Base-by-base conservation (phyloP, 1,140 invertebrate genomes). In the Andrena cerasifolii region DNA sequence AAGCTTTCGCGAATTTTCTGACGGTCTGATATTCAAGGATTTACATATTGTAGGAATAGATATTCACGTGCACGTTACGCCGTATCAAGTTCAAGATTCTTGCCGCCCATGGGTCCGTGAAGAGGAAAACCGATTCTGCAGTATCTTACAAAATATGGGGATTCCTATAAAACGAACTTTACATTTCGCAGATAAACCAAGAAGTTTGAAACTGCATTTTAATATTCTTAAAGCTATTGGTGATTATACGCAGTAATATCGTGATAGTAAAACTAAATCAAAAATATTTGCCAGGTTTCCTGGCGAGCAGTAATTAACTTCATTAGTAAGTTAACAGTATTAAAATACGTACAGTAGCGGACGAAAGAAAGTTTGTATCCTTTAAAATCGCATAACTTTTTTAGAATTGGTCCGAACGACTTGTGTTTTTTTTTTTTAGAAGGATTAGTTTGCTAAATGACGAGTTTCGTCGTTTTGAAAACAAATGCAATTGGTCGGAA, bases 71-170 rank as follows among this genome's bases (percentile, higher is more conserved):
- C 96, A 97, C 91, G 96, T 98, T 12, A 97, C 96, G 31, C 97
- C 97, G 1, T 98, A 98, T 92, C 97, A 98, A 93, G 94, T 96
- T 53, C 89, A 94, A 63, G 96, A 97, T 87, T 94, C 95, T 67
- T 92, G 94, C 40, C 92, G 97, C 71, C 95, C 95, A 6, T 98
- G 97, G 96, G 97, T 98, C 84, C 94, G 95, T 33, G 94, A 95
- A 81, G 97, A 98, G 91, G 96, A 98, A 90, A 95, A 94, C 82
- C 90, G 93, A 1, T 98, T 98, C 93, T 94, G 94, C 7, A 93
- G 95, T 21, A 91, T 94, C 80, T 92, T 98, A 8, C 91, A 92
- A 84, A 93, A 93, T 81, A 90, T 96, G 2, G 95, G 95, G 40
- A 95, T 95, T 36, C 90, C 94, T 5, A 90, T 97, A 21, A 88